Evolutionary conservation across 2,888 invertebrate species (phyloP), one percentile per base, ranked within the genome.

Genomic region (Diaphora mendica): DNA sequence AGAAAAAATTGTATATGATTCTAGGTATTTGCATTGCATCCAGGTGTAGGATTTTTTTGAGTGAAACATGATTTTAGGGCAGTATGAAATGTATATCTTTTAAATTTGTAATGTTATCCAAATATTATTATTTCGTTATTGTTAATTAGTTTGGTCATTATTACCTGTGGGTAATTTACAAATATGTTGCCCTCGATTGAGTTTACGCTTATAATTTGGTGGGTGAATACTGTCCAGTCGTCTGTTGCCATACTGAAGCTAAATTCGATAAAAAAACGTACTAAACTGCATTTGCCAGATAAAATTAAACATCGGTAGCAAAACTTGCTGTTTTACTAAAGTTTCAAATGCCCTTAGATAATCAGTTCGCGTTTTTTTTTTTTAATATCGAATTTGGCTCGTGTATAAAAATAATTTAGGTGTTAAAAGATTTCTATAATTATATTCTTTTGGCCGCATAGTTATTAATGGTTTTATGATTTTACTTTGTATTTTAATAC

Each of bases 401-500:
- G 17, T 48, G 30, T 67, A 48, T 55, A 35, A n/a, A 68, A 35
- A 15, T 51, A 62, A 68, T 51, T 67, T 67, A 67, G 33, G 23
- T 20, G 44, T 67, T 48, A 51, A 35, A 30, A 70, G 20, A 70
- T 70, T 69, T 62, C 17, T 62, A 70, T 59, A 59, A 42, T n/a
- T n/a, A n/a, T 39, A 62, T n/a, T 62, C 33, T 72, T 44, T 64
- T 68, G 67, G 76, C 26, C 69, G 73, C 64, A 44, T 82, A 72
- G 65, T 72, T 69, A 15, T 69, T 30, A 72, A 75, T 74, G 77
- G 64, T 74, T 79, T 70, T 77, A 83, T 78, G 76, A 76, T 79
- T 73, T 75, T 76, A 75, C 72, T 75, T 72, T 83, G 74, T 81
- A 75, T 83, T 82, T 80, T 75, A 73, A 78, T 83, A 82, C 72